Conservation (phyloP, 2,113 vertebrate genomes). For the rat (Rattus norvegicus) region DNA sequence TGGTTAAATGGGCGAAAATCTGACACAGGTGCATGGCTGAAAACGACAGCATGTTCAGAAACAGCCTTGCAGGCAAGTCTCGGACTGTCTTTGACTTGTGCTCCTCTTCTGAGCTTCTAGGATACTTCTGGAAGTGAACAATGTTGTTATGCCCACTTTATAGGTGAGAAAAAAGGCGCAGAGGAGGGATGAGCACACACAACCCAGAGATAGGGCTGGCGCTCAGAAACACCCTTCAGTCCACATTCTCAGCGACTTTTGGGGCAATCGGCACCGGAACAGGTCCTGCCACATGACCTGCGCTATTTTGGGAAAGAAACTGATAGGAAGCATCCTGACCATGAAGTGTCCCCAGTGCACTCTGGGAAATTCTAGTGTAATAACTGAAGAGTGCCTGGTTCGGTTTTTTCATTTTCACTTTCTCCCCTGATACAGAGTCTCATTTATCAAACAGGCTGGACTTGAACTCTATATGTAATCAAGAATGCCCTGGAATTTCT, state of each 20-base stretch:
- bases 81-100: constrained; percentile 17
- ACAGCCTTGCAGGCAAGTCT: neutral
- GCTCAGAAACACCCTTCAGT: neutral
- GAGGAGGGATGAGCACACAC: neutral
- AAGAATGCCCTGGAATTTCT: neutral
- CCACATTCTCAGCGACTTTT: neutral
- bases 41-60: neutral
- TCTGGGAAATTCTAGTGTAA: constrained; percentile 1
- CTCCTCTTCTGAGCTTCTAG: neutral
- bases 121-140: neutral
- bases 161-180: constrained; percentile 12
- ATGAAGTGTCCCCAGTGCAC: neutral
- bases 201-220: neutral
- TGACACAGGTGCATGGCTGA: neutral
- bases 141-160: constrained; percentile 11
- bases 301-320: neutral
- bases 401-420: neutral
- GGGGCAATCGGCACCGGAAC: neutral
- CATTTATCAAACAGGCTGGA: neutral
- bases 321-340: neutral
- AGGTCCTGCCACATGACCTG: neutral
- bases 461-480: neutral
- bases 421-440: neutral
- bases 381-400: neutral
- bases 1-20: neutral